Evolutionary conservation across 1,140 invertebrate species (phyloP), one percentile per base, ranked within the genome.

Genomic region (Agrypnia vestita): DNA sequence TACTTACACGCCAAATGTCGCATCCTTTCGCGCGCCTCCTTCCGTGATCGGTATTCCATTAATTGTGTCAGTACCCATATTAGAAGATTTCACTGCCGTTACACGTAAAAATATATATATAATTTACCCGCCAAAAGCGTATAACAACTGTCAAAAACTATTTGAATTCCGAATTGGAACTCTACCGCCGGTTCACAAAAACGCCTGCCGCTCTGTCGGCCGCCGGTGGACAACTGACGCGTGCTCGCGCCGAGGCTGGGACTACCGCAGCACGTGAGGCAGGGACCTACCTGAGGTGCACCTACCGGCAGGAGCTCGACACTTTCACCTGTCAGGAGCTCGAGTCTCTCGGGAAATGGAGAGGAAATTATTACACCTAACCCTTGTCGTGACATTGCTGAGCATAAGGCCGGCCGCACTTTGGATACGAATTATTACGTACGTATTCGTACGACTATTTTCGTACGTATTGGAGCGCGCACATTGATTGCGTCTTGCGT

Each of bases 1-100:
- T 11, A 59, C 55, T 59, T 59, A 59, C 55, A 59, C 55, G 17
- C 55, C 55, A 21, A 59, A 59, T 21, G 55, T 59, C 55, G 21
- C 21, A 19, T 59, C 21, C 55, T 59, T 59, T 8, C 9, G 4
- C 15, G 55, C 3, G 15, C 11, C 8, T 59, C 21, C 55, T 17
- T 59, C 8, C 55, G 55, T 11, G 10, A 9, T 10, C 15, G 8
- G 17, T 59, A 59, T 19, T 59, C 55, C 55, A 9, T 59, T 59
- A 12, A 21, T 17, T 9, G 25, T 35, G 1, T 9, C 55, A n/a
- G 55, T 17, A 19, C 11, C 21, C 55, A 59, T 59, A 15, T 10
- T 21, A 21, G 15, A 59, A 56, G 11, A 4, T 59, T 21, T 15
- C 55, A 19, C 7, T 17, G 4, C 53, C 55, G 55, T 15, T n/a